These are phyloP conservation scores for Stercorarius parasiticus DNA, from an alignment of 2,113 vertebrate genomes.

Conservation along the genomic window DNA sequence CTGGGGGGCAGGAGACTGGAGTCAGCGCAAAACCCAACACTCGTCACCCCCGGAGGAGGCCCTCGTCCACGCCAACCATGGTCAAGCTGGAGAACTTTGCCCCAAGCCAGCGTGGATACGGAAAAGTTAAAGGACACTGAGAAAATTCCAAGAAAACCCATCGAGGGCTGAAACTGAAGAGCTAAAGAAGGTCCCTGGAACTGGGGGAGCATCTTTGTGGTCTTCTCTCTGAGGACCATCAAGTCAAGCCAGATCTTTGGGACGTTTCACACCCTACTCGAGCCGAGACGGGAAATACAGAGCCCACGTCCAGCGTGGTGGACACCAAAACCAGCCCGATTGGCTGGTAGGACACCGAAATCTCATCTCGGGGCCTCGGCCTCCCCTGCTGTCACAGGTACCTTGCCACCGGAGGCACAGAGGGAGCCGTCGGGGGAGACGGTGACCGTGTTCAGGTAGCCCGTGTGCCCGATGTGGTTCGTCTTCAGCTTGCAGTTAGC, in stretches of 20 bases:
- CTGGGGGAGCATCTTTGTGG: background rate
- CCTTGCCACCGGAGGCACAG: conserved; percentile 97
- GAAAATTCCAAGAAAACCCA: background rate
- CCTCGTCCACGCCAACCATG: rapidly evolving
- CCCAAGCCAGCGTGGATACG: rapidly evolving
- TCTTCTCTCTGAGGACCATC: no score
- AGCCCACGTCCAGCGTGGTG: rapidly evolving
- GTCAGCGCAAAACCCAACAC: background rate
- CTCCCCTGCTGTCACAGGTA: background rate
- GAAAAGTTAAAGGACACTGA: no score
- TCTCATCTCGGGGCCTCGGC: rapidly evolving
- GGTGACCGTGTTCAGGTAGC: conserved; percentile 93
- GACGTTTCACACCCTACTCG: background rate
- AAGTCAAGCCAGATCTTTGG: background rate
- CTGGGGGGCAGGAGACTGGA: conserved; percentile 38
- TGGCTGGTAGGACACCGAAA: background rate
- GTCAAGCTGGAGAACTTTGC: background rate
- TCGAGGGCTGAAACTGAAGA: rapidly evolving
- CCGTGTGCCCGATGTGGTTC: conserved; percentile 94
- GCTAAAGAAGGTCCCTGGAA: background rate
- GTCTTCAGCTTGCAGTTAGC: conserved; percentile 99
- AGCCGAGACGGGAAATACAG: rapidly evolving
- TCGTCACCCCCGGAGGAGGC: rapidly evolving
- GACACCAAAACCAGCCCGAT: background rate
- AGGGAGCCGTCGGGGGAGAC: conserved; percentile 95